Evolutionary conservation across 2,113 vertebrate species (phyloP), one percentile per base, ranked within the genome.

Genomic region (Lasiurus cinereus): DNA sequence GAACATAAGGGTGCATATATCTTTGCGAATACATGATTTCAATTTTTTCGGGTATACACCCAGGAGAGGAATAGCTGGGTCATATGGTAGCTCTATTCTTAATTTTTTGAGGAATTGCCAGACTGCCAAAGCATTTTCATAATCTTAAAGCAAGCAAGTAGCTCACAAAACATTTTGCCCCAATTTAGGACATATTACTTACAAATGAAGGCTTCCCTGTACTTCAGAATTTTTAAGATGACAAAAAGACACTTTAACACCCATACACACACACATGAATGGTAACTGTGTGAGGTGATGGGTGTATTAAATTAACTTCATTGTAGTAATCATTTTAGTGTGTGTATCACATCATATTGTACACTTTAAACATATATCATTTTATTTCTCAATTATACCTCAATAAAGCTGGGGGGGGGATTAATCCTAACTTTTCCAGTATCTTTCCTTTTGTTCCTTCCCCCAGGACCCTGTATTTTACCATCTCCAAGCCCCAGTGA

Each of bases 151-250:
- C 52, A 88, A 85, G 91, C 31, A 67, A 83, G 59, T 50, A 27
- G 46, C 48, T 64, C 67, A 84, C 62, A 33, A 56, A 94, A 74
- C 83, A 48, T 62, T 69, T 54, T 48, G 14, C 36, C 27, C 50
- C 62, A 5, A 59, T 62, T 27, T 93, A 80, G 29, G 54, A 80
- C 29, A 46, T 67, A 87, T 87, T 74, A 36, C 22, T 93, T 92
- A 36, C 52, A 73, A 67, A 16, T 90, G 79, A 95, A 92, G 19
- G 62, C 59, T 85, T 18, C 56, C 56, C 56, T 64, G 43, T 46
- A 79, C 24, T 93, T 93, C 14, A 43, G 50, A 94, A 88, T 82
- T 90, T 83, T 95, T 78, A 83, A 77, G 92, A 29, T 72, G 12
- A 79, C 52, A 92, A 82, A 15, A 96, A 36, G 72, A 88, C 18